phyloP scores from a whole-genome alignment of 2,113 vertebrate genomes.

The Cisticola juncidis region DNA sequence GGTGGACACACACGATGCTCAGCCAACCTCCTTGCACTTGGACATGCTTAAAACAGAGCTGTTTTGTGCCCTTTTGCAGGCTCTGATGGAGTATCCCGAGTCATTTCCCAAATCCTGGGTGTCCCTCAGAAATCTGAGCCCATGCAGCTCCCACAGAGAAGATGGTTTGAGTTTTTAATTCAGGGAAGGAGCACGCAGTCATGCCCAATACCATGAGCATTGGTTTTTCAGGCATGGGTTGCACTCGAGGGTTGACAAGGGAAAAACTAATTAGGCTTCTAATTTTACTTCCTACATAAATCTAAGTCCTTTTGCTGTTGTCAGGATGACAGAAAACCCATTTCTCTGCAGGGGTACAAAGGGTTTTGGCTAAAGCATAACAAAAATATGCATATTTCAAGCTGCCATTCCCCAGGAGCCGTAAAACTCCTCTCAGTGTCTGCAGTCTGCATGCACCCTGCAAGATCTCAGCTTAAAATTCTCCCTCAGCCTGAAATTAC shows the following conservation, averaged over 20 bases:
- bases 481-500: not conserved
- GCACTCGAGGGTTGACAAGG: not conserved
- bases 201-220: accelerated
- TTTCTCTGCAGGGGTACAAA: not conserved
- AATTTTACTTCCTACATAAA: not conserved
- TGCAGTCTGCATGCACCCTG: not conserved
- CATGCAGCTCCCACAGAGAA: not conserved
- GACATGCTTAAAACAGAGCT: not conserved
- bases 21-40: not conserved
- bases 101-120: not conserved
- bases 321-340: not conserved
- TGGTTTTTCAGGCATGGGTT: not conserved
- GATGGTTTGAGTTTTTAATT: not conserved
- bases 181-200: not conserved
- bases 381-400: not conserved
- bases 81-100: not conserved
- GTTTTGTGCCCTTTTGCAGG: not conserved
- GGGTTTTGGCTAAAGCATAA: not conserved
- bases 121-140: not conserved
- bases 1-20: not conserved
- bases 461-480: not conserved
- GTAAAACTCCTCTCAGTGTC: not conserved
- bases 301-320: not conserved
- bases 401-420: not conserved
- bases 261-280: not conserved